Base-by-base conservation (phyloP, 1,140 invertebrate species). In the Drosophila seguyi region DNA sequence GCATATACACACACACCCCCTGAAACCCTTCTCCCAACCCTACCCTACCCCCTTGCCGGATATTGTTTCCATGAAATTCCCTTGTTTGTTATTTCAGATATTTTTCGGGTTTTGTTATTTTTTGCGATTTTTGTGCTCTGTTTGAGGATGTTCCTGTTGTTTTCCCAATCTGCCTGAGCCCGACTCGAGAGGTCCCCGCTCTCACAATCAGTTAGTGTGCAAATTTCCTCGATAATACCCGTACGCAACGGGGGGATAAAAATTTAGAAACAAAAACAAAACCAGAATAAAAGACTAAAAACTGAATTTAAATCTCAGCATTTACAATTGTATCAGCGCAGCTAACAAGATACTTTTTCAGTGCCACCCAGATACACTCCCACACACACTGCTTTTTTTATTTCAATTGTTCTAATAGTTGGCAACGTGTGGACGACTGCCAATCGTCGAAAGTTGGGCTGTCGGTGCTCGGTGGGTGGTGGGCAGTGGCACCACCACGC, bases 301-400 rank as follows among this genome's bases (percentile, higher is more conserved):
- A 53, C 69, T 57, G 78, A 77, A 83, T 74, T 67, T 59, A 88
- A 84, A 84, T 88, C 84, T 83, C 65, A 59, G 76, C 56, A 78
- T 72, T 80, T 84, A 77, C 72, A 84, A 67, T 78, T 88, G 65
- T 71, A 84, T 80, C 65, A 78, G 73, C 47, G 68, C 67, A 65
- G 73, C 80, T 84, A 80, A 88, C 77, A 74, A 90, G 80, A 88
- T 90, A 84, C 84, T 78, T 74, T 80, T 80, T 74, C 58, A 58
- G 45, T 63, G 45, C 57, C 73, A 73, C 42, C 36, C 48, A 73
- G 25, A 62, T 39, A 31, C 72, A 52, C 41, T 25, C 36, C 31
- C 68, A 55, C 69, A 47, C 53, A 60, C 60, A 73, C 67, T 71
- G 77, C 31, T 56, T 55, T 31, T 53, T 6, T 44, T 44, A 6